These are phyloP conservation scores for Lepus americanus DNA, from an alignment of 2,113 vertebrate genomes.

Conservation along the genomic window DNA sequence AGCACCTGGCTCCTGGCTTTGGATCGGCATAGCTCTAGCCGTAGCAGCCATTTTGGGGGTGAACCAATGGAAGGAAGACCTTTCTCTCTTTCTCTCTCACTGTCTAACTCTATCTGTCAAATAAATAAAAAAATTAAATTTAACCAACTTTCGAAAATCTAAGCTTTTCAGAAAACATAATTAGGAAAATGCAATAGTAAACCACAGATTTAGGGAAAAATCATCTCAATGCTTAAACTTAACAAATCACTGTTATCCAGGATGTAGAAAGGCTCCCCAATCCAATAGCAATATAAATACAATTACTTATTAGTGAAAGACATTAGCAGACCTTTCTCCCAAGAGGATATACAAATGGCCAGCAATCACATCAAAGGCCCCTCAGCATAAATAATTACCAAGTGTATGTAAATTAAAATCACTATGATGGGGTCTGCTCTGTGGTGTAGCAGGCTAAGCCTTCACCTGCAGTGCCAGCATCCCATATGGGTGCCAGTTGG, in stretches of 20 bases:
- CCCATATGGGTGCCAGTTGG: too few relatives aligned
- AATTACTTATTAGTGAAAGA: not conserved
- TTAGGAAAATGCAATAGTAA: slow-evolving; percentile 13
- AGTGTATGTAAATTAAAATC: not conserved
- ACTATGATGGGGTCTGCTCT: not conserved
- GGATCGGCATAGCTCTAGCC: too few relatives aligned
- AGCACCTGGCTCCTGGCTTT: too few relatives aligned
- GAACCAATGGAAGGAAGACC: too few relatives aligned
- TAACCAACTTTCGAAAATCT: not conserved
- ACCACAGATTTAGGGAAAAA: not conserved
- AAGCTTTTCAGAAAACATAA: not conserved
- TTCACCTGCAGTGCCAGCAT: too few relatives aligned
- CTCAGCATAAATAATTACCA: not conserved
- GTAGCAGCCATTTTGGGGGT: too few relatives aligned
- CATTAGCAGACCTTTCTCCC: not conserved
- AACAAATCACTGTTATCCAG: not conserved
- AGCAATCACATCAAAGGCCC: not conserved
- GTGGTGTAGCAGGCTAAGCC: too few relatives aligned
- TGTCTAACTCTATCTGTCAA: too few relatives aligned
- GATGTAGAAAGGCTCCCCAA: not conserved
- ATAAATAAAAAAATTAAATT: not conserved
- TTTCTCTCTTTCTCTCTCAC: too few relatives aligned
- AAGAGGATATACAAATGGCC: not conserved
- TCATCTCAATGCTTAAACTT: not conserved
- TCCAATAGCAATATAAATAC: not conserved